Evolutionary conservation across 37 sponge, comb jelly and placozoan genomes (phyloP), one percentile per base, ranked within the genome.

Genomic region (Dysidea cf. avara): DNA sequence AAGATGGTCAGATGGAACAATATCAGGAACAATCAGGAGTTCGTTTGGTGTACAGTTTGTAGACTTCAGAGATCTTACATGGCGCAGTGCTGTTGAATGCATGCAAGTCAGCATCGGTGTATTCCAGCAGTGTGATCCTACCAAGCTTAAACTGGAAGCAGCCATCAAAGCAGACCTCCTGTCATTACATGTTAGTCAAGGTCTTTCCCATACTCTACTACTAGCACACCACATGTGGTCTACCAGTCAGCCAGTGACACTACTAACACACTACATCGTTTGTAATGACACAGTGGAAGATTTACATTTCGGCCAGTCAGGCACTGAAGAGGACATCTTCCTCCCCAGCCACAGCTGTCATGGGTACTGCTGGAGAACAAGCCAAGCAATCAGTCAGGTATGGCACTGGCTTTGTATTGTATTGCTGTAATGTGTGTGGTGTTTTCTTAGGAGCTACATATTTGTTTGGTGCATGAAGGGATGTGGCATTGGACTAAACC

Each of bases 201-300:
- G 75, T 39, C 72, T 89, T 40, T 30, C 66, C 0, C 84, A 89
- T 56, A 83, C 80, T 52, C 3, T 52, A 35, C 35, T 36, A 31
- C 13, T 87, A 66, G 17, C 76, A 18, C 16, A 33, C 1, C 53
- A 71, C 58, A n/a, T 52, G 26, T 80, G 81, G 80, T 59, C 25
- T 37, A 53, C 43, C 2, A 53, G 18, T 43, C 17, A 28, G 1
- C 20, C 38, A 13, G 20, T 49, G 22, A 48, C 78, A 32, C 31
- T 83, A 29, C 53, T 71, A 7, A 76, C 51, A 43, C 78, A 76
- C 53, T 90, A 76, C 78, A 77, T 90, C 68, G 58, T 90, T 21
- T 81, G 81, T 36, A 90, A 90, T 39, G 66, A 90, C 56, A 85
- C 86, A 9, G 37, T 76, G 4, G 64, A 81, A 60, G 86, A 85